phyloP scores from a whole-genome alignment of 2,113 vertebrate species.

The Brachyhypopomus occidentalis region DNA sequence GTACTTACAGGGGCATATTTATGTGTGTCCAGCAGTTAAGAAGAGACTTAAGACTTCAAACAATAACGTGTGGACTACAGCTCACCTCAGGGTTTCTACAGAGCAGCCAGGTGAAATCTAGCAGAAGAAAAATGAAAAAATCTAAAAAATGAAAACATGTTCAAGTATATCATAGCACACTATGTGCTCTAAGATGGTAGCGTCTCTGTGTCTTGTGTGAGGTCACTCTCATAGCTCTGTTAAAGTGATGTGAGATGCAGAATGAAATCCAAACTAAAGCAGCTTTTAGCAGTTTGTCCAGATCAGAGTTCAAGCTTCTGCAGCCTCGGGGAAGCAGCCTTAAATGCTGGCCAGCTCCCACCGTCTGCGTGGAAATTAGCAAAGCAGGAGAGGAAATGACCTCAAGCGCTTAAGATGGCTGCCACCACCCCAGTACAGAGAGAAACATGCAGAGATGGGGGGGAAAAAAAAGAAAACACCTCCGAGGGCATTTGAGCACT shows the following conservation, averaged over 20 bases:
- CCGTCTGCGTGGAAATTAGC: slow-evolving; percentile 56
- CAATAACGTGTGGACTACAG: too few species aligned
- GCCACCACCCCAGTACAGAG: slow-evolving; percentile 34
- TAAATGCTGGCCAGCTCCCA: slow-evolving; percentile 47
- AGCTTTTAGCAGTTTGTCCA: slow-evolving; percentile 43
- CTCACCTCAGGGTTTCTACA: too few species aligned
- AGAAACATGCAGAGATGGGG: slow-evolving; percentile 40
- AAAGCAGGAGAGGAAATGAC: slow-evolving; percentile 58
- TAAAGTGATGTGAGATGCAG: slow-evolving; percentile 21
- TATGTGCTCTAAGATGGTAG: too few species aligned
- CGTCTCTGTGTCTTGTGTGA: too few species aligned
- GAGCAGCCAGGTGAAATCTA: too few species aligned
- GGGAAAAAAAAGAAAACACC: slow-evolving; percentile 63
- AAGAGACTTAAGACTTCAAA: too few species aligned
- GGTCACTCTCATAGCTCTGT: too few species aligned
- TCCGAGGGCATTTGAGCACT: slow-evolving; percentile 76
- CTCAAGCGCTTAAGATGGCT: slow-evolving; percentile 52
- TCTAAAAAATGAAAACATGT: too few species aligned
- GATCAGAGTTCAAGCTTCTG: slow-evolving; percentile 25
- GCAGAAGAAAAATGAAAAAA: too few species aligned
- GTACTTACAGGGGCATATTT: background rate
- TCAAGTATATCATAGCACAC: too few species aligned
- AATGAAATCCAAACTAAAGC: slow-evolving; percentile 44
- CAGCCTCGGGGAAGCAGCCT: slow-evolving; percentile 23
- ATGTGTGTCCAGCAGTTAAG: too few species aligned